Evolutionary conservation across 2,113 vertebrate genomes (phyloP).

Genomic region (Fregetta grallaria): DNA sequence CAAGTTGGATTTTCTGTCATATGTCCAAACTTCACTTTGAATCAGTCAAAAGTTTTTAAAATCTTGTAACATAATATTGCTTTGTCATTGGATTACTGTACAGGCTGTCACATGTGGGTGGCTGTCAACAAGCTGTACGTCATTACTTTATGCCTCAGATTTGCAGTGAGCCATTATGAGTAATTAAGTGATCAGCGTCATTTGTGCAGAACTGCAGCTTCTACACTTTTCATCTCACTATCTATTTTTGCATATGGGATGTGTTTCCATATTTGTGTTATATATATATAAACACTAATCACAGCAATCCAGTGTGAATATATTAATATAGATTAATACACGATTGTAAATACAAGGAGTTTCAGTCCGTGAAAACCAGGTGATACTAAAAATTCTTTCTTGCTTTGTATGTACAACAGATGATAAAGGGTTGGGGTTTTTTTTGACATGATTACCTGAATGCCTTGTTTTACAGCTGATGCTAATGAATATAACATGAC

Average conservation of each 20-base stretch:
- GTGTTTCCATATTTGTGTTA: slow-evolving; percentile 25
- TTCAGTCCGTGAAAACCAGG: not conserved
- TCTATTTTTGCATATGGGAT: slow-evolving; percentile 53
- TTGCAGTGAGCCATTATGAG: slow-evolving; percentile 63
- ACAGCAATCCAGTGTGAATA: slow-evolving; percentile 35
- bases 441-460: not conserved
- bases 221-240: slow-evolving; percentile 47
- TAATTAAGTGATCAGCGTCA: slow-evolving; percentile 71
- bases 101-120: slow-evolving; percentile 25
- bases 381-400: slow-evolving; percentile 7
- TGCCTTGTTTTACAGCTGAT: not conserved
- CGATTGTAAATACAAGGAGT: not conserved
- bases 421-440: not conserved
- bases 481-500: not conserved
- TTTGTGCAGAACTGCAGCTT: slow-evolving; percentile 56
- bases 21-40: not conserved
- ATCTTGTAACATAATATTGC: not conserved
- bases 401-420: not conserved
- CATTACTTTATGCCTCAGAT: slow-evolving; percentile 42
- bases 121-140: slow-evolving; percentile 53
- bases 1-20: not conserved
- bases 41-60: not conserved
- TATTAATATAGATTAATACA: slow-evolving; percentile 40
- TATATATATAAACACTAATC: slow-evolving; percentile 22
- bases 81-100: not conserved